Percentiles rank a stretch among this genome's conserved stretches.
Conservation (phyloP, 2,113 vertebrate species). For the Silurus meridionalis region DNA sequence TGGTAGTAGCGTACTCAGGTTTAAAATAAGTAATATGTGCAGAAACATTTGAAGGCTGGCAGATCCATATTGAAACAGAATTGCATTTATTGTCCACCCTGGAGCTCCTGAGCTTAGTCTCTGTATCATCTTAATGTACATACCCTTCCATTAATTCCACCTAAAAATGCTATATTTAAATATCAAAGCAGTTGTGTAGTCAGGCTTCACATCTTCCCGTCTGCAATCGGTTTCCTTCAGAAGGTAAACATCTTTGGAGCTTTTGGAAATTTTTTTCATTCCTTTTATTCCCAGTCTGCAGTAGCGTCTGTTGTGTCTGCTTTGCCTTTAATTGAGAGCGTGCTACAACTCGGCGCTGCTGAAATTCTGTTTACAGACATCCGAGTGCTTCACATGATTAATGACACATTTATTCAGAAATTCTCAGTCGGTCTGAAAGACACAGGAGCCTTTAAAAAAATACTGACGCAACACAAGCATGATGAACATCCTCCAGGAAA, state of each 20-base stretch:
- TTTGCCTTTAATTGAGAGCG: constrained; percentile 3
- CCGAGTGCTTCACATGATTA: constrained; percentile 27
- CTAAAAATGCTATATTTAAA: constrained; percentile 12
- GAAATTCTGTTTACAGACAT: constrained; percentile 41
- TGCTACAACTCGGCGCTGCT: constrained; percentile 6
- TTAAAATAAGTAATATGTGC: too few species aligned
- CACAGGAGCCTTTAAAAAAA: not conserved
- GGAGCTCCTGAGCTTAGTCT: too few species aligned
- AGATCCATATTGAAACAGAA: too few species aligned
- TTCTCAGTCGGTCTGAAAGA: not conserved
- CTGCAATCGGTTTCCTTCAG: constrained; percentile 9
- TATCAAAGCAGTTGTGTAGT: constrained; percentile 16
- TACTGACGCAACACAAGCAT: not conserved
- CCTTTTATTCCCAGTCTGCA: constrained; percentile 7
- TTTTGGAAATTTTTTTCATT: constrained; percentile 9
- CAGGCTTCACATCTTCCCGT: not conserved
- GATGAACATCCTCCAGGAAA: constrained; percentile 28
- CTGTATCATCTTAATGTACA: too few species aligned
- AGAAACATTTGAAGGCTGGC: too few species aligned
- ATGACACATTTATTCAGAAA: constrained; percentile 31
- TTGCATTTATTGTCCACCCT: too few species aligned
- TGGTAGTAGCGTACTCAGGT: too few species aligned
- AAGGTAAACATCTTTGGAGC: not conserved
- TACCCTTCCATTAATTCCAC: not conserved
- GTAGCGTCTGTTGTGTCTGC: not conserved